phyloP scores from a whole-genome alignment of 2,113 vertebrate species.

The Scatophagus argus region DNA sequence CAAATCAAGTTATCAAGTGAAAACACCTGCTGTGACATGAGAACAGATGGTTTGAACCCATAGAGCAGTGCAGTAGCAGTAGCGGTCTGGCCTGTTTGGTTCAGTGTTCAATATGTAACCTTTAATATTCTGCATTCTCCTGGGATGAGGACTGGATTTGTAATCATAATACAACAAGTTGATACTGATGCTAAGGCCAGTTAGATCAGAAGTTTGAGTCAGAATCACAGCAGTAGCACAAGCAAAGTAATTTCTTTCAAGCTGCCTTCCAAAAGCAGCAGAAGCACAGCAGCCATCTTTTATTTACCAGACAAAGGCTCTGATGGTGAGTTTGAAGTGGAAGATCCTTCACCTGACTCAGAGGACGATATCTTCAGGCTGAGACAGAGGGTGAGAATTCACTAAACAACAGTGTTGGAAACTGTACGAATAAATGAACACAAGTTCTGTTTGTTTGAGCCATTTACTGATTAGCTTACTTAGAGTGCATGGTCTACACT shows the following conservation, averaged over 20 bases:
- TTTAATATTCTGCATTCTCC: neutral
- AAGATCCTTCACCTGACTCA: neutral
- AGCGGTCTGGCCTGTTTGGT: too few species aligned
- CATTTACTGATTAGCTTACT: neutral
- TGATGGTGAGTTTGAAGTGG: constrained; percentile 7
- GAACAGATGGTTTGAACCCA: neutral
- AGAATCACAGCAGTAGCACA: neutral
- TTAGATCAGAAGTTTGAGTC: neutral
- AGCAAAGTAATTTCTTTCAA: constrained; percentile 4
- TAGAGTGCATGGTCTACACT: neutral
- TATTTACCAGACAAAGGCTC: constrained; percentile 33
- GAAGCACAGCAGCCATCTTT: constrained; percentile 27
- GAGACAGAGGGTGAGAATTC: constrained; percentile 1
- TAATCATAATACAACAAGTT: neutral
- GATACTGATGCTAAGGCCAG: neutral
- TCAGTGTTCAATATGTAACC: neutral
- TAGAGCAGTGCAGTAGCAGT: neutral
- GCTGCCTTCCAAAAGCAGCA: constrained; percentile 3
- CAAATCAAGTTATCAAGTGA: constrained; percentile 16
- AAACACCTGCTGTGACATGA: neutral
- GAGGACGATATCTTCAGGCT: constrained; percentile 15
- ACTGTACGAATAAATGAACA: neutral
- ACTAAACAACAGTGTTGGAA: neutral
- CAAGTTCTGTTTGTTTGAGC: neutral
- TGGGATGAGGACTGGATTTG: neutral